Evolutionary conservation across 2,113 vertebrate genomes (phyloP).

Genomic region (Solea solea): DNA sequence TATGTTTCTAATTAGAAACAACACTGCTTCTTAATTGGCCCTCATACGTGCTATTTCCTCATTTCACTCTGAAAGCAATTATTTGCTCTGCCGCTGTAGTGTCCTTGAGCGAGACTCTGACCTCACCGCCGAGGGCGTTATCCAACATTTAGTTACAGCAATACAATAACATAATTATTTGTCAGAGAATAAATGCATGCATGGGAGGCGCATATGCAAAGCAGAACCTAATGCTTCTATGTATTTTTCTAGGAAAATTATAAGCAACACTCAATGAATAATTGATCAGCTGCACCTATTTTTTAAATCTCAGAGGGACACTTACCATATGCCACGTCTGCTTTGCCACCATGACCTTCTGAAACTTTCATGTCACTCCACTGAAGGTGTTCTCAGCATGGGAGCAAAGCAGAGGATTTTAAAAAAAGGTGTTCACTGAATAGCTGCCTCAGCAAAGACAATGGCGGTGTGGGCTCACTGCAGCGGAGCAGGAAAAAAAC

Average conservation of each 20-base stretch:
- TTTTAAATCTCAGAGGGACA: slow-evolving; percentile 1
- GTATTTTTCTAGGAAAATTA: slow-evolving; percentile 2
- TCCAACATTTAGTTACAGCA: neutral
- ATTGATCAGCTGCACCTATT: slow-evolving; percentile 18
- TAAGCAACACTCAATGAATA: slow-evolving; percentile 29
- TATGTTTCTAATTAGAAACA: slow-evolving; percentile 6
- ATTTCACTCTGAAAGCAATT: neutral
- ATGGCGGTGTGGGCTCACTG: neutral
- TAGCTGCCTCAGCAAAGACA: neutral
- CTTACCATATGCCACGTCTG: slow-evolving; percentile 28
- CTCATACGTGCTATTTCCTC: slow-evolving; percentile 1
- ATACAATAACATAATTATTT: neutral
- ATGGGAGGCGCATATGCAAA: neutral
- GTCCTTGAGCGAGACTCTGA: slow-evolving; percentile 7
- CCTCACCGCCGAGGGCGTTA: neutral
- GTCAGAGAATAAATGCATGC: neutral
- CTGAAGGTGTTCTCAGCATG: slow-evolving; percentile 19
- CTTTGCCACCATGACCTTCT: slow-evolving; percentile 36
- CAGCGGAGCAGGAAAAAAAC: no score
- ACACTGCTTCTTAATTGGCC: neutral
- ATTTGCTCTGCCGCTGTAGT: neutral
- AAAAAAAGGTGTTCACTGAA: neutral
- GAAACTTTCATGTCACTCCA: slow-evolving; percentile 33
- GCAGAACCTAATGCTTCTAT: no score
- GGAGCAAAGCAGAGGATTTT: slow-evolving; percentile 6